Conservation (phyloP, 2,888 invertebrate genomes). For the Candidula unifasciata region DNA sequence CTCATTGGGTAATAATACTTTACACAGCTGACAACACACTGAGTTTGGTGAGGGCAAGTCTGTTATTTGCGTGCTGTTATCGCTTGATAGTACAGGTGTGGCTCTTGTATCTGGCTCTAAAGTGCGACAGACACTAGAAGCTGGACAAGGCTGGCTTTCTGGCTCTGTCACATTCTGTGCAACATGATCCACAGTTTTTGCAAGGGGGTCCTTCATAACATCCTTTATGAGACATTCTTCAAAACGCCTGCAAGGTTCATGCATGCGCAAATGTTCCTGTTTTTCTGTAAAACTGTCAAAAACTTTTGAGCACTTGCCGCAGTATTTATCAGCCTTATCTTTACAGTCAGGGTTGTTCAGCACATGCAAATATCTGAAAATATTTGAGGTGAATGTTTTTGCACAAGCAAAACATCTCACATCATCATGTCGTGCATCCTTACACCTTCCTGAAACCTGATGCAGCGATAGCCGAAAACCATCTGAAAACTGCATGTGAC, state of each 20-base stretch:
- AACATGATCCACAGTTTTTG: neutral
- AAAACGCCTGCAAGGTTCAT: neutral
- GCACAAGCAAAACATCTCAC: neutral
- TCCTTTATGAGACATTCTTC: neutral
- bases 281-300: neutral
- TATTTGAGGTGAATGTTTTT: neutral
- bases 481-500: neutral
- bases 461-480: neutral
- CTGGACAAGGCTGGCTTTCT: neutral
- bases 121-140: neutral
- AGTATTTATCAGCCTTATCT: neutral
- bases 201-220: neutral
- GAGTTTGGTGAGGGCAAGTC: neutral
- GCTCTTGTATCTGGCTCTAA: too few species aligned
- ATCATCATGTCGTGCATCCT: neutral
- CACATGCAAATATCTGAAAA: neutral
- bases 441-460: neutral
- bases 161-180: too few species aligned
- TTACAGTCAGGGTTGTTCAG: constrained; percentile 5
- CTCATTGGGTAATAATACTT: neutral
- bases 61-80: too few species aligned
- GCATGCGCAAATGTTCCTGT: neutral
- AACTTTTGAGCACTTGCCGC: neutral
- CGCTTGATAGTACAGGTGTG: too few species aligned
- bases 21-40: constrained; percentile 17